Conservation (phyloP, 1,140 invertebrate genomes). For the Grapholita molesta region DNA sequence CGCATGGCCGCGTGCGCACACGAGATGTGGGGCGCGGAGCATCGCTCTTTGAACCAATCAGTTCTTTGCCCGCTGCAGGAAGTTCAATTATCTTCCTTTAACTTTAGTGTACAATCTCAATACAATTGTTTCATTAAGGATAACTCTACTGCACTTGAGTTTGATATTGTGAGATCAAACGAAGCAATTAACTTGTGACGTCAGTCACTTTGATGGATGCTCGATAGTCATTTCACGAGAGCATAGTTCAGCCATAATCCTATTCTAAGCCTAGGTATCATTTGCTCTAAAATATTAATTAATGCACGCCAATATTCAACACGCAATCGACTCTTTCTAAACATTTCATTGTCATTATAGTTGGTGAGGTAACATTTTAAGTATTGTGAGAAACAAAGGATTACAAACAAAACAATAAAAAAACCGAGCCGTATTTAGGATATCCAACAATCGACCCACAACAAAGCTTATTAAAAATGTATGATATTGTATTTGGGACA, state of each 20-base stretch:
- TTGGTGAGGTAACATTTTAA: too few relatives aligned
- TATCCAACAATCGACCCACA: constrained; percentile 23
- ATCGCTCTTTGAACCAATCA: constrained; percentile 48
- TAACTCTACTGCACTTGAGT: constrained; percentile 59
- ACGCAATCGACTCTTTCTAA: neutral
- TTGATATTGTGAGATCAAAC: constrained; percentile 61
- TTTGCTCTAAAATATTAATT: neutral
- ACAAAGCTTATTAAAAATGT: constrained; percentile 40
- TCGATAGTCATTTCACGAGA: neutral
- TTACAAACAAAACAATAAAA: neutral
- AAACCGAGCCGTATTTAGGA: constrained; percentile 18
- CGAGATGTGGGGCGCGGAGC: constrained; percentile 46
- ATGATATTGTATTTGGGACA: constrained; percentile 43
- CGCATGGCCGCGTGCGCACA: constrained; percentile 39
- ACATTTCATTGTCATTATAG: neutral
- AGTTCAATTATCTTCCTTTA: constrained; percentile 75
- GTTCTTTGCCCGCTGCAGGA: constrained; percentile 54
- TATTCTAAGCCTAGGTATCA: too few relatives aligned
- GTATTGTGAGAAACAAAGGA: too few relatives aligned
- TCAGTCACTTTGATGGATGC: constrained; percentile 19
- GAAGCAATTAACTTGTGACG: constrained; percentile 48
- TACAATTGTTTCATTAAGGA: constrained; percentile 75
- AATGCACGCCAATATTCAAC: neutral
- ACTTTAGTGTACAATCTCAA: constrained; percentile 69
- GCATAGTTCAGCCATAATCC: neutral